A percentile compares a stretch with the other conserved stretches of the same genome.
phyloP scores from a whole-genome alignment of 1,140 invertebrate species.

The Cyclina sinensis region DNA sequence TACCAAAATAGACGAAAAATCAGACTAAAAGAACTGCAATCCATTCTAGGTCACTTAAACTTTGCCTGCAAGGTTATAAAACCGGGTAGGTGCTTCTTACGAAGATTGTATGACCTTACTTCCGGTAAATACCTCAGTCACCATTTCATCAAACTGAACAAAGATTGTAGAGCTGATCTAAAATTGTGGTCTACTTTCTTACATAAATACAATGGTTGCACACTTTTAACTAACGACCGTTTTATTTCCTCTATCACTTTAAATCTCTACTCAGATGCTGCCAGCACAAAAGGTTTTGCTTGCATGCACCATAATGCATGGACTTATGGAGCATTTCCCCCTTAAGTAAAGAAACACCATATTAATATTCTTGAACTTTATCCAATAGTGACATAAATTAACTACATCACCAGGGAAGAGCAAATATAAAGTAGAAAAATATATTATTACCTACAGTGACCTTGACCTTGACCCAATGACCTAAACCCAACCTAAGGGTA shows the following conservation, averaged over 20 bases:
- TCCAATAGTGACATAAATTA: too few relatives aligned
- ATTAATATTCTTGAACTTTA: slow-evolving; percentile 55
- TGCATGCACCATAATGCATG: background rate
- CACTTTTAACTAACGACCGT: slow-evolving; percentile 10
- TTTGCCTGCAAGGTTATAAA: slow-evolving; percentile 50
- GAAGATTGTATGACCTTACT: slow-evolving; percentile 54
- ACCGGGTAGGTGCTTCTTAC: slow-evolving; percentile 51
- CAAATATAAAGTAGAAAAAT: too few relatives aligned
- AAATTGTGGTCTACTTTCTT: slow-evolving; percentile 34
- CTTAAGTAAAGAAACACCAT: background rate
- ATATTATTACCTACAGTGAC: too few relatives aligned
- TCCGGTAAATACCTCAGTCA: slow-evolving; percentile 18
- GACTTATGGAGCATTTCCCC: background rate
- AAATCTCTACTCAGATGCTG: slow-evolving; percentile 43
- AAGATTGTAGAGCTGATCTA: slow-evolving; percentile 33
- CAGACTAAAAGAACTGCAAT: slow-evolving; percentile 52
- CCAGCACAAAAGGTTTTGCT: background rate
- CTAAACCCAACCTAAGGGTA: too few relatives aligned
- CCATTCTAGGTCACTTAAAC: slow-evolving; percentile 50
- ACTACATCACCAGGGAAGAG: too few relatives aligned
- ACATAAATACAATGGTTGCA: slow-evolving; percentile 56
- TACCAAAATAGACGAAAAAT: background rate
- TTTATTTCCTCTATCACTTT: slow-evolving; percentile 33
- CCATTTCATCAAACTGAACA: slow-evolving; percentile 50
- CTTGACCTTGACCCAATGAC: too few relatives aligned